phyloP scores from a whole-genome alignment of 2,797 vertebrate genomes.

The Anguilla obscura region DNA sequence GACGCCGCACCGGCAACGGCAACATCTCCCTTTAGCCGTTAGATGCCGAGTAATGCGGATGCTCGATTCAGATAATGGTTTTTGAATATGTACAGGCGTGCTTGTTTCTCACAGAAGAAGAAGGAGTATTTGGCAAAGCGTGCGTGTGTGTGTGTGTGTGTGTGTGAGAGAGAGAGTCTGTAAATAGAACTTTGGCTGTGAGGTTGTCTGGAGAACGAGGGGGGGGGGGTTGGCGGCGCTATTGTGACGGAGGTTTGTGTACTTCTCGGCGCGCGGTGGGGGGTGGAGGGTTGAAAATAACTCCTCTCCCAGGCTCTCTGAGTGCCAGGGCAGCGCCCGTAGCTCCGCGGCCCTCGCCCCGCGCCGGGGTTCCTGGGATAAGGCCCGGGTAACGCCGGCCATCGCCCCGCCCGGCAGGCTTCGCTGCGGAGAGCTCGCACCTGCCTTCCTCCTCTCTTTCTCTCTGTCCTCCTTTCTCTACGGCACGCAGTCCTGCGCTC shows the following conservation, averaged over 20 bases:
- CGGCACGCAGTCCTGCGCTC: background rate
- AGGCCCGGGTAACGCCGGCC: background rate
- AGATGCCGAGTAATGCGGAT: background rate
- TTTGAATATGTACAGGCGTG: background rate
- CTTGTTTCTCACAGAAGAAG: background rate
- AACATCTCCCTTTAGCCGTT: background rate
- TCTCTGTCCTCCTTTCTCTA: background rate
- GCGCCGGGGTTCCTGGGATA: background rate
- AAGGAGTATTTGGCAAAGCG: background rate
- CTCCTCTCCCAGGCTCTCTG: slow-evolving; percentile 15
- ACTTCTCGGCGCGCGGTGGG: slow-evolving; percentile 9
- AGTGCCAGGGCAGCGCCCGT: background rate
- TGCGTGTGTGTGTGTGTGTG: background rate
- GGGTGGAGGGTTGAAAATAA: slow-evolving; percentile 23
- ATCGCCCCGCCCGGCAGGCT: background rate
- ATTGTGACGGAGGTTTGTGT: slow-evolving; percentile 22
- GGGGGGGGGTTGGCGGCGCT: background rate
- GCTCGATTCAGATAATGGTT: background rate
- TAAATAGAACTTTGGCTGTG: slow-evolving; percentile 12
- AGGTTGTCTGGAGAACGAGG: slow-evolving; percentile 7
- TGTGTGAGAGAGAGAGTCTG: background rate
- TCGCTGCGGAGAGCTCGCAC: background rate
- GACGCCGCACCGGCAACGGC: background rate
- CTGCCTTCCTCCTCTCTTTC: background rate
- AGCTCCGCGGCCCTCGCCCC: background rate